These are phyloP conservation scores for Melopsittacus undulatus DNA, from an alignment of 2,797 vertebrate species.

Conservation along the genomic window DNA sequence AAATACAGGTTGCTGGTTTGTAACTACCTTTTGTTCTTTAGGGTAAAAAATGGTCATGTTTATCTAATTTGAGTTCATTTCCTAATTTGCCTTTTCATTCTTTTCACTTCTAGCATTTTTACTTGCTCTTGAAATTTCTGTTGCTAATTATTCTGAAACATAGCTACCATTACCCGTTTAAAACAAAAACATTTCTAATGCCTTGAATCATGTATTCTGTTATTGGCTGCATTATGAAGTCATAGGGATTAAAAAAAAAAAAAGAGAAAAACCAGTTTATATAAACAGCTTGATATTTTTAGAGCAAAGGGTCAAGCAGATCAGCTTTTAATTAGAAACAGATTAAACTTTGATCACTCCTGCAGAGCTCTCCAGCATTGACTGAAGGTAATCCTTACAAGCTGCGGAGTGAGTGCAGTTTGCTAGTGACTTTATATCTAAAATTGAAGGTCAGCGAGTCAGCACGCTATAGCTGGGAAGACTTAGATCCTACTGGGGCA, in stretches of 20 bases:
- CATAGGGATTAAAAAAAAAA: not conserved
- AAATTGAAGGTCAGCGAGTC: slow-evolving; percentile 50
- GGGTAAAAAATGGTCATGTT: not conserved
- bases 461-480: not conserved
- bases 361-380: not conserved
- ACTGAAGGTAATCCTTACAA: slow-evolving; percentile 48
- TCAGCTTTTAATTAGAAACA: slow-evolving; percentile 63
- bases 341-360: slow-evolving; percentile 59
- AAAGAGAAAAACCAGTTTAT: not conserved
- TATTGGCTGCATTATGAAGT: not conserved
- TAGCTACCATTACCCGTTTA: not conserved
- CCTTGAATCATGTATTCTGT: not conserved
- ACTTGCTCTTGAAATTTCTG: not conserved
- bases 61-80: not conserved
- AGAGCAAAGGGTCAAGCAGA: slow-evolving; percentile 35
- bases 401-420: not conserved
- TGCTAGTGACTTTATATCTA: slow-evolving; percentile 45
- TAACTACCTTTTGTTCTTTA: not conserved
- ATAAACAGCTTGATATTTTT: slow-evolving; percentile 65
- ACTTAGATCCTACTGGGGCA: not conserved
- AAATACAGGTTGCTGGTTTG: not conserved
- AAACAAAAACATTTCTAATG: not conserved
- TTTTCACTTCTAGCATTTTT: not conserved
- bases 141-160: not conserved
- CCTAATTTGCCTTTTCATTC: not conserved